Base-by-base conservation (phyloP, 2,113 vertebrate genomes). In the Pagrus major region DNA sequence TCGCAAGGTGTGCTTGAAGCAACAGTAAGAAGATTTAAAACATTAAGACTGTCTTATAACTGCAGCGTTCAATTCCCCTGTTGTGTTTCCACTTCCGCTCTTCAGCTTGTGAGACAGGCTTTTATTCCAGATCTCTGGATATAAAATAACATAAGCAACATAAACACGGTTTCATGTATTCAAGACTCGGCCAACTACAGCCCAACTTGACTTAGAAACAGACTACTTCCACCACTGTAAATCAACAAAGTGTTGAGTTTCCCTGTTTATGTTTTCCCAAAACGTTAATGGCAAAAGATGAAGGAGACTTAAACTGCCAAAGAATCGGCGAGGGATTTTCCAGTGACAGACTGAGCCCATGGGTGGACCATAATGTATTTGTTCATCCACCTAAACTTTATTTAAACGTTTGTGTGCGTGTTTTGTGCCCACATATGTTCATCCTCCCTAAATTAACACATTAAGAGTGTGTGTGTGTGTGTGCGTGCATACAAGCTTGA, bases 251-350 rank as follows among this genome's bases (percentile, higher is more conserved):
- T 63, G 8, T 46, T 21, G 66, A 29, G 41, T 47, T 61, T 71
- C 42, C n/a, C 31, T 37, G 5, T 23, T 21, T 33, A 27, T 33
- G 9, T 18, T 42, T 52, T 3, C 4, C 12, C 16, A 9, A 33
- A 39, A 49, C 71, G 73, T 18, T 78, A 67, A 55, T 35, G 37
- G 65, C 33, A 25, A 42, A 46, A 18, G 44, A 72, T 61, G 31
- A 64, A 55, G n/a, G 39, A 1, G 10, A 4, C 37, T 64, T 20
- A 10, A 27, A 47, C 14, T 31, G 14, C 42, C 41, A 37, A 29
- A 75, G 18, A 55, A 46, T 41, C 6, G 1, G 44, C 25, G 0
- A 14, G 69, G 66, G 61, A 46, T 16, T 25, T 71, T 47, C 46
- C 15, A 9, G 73, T 49, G 69, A 73, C 20, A 6, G 63, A 60